Conservation (phyloP, 2,113 vertebrate genomes). For the Pandion haliaetus region DNA sequence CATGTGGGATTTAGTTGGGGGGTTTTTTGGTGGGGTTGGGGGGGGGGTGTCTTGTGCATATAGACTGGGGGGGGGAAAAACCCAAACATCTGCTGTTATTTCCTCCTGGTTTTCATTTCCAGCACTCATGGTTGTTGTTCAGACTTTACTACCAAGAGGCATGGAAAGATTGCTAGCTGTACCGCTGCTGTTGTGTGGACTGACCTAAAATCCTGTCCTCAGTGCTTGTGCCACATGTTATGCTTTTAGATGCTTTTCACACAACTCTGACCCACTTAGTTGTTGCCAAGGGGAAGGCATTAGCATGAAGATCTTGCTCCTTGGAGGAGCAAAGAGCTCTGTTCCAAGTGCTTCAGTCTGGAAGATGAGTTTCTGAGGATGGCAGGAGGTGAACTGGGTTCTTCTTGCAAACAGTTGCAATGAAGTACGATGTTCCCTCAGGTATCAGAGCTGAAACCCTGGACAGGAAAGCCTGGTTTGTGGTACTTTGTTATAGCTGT, state of each 20-base stretch:
- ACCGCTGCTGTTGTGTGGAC: neutral
- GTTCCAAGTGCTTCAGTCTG: neutral
- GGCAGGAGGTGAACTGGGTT: neutral
- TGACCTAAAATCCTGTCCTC: neutral
- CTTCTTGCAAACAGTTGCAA: accelerated
- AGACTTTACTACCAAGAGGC: neutral
- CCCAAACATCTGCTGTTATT: neutral
- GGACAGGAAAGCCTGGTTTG: neutral
- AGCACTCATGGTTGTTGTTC: accelerated
- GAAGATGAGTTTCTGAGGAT: neutral
- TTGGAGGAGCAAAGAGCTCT: neutral
- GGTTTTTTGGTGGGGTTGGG: too few species aligned
- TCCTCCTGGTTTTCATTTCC: neutral
- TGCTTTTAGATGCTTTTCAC: neutral
- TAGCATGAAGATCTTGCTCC: neutral
- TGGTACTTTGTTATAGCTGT: neutral
- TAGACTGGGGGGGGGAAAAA: too few species aligned
- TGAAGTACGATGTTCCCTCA: too few species aligned
- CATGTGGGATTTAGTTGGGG: too few species aligned
- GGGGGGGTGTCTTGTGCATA: too few species aligned
- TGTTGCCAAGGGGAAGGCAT: neutral
- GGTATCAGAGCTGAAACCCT: neutral
- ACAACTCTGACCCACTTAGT: neutral
- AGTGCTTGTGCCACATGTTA: neutral
- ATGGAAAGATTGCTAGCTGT: neutral